These are phyloP conservation scores for Riparia riparia DNA, from an alignment of 2,113 vertebrate species.

Conservation along the genomic window DNA sequence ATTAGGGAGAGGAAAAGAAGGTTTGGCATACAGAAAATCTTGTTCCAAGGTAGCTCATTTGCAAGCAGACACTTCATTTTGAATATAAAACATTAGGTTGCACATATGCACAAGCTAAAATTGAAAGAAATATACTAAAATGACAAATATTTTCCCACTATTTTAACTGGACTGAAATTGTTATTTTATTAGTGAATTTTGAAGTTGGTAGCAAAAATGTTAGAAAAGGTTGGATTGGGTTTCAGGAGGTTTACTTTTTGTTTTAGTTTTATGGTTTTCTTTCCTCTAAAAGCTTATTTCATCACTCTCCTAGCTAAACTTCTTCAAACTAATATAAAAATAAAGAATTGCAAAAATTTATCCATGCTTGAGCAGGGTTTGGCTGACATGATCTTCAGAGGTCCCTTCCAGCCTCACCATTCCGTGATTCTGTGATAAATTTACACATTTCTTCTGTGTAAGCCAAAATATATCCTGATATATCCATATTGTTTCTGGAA, in stretches of 20 bases:
- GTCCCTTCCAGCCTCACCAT: not conserved
- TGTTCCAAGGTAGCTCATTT: not conserved
- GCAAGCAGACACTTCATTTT: not conserved
- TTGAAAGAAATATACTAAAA: not conserved
- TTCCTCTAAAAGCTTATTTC: not conserved
- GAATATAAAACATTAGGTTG: not conserved
- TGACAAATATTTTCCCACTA: not conserved
- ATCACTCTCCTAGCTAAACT: not conserved
- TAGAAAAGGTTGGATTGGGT: not conserved
- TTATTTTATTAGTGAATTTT: not conserved
- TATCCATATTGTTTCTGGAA: not conserved
- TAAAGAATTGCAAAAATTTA: not conserved
- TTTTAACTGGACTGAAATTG: not conserved
- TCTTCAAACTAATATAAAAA: not conserved
- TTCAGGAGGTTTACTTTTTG: not conserved
- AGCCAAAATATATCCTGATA: not conserved
- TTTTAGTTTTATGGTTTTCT: not conserved
- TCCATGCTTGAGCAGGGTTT: not conserved
- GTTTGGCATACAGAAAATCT: not conserved
- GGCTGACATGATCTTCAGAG: not conserved
- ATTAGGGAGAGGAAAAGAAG: not conserved
- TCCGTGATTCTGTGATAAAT: not conserved
- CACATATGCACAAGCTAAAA: not conserved
- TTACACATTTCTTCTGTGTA: not conserved
- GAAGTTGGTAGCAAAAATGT: not conserved